These are phyloP conservation scores for Cerastoderma edule DNA, from an alignment of 2,888 invertebrate species.

Conservation along the genomic window DNA sequence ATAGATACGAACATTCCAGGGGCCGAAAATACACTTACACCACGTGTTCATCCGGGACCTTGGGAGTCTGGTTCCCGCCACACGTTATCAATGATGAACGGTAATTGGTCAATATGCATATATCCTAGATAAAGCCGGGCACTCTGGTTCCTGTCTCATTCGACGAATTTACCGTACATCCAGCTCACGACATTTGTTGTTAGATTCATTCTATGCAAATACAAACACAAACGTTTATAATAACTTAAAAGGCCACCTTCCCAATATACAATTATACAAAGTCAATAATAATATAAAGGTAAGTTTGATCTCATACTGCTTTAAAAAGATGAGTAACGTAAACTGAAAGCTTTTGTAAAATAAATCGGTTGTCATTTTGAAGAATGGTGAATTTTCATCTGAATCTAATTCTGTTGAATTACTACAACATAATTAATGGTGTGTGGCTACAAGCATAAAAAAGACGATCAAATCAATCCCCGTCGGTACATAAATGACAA, in stretches of 20 bases:
- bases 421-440: too few species aligned
- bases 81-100: constrained; percentile 16
- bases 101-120: constrained; percentile 16
- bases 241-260: background rate
- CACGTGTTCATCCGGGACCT: constrained; percentile 4
- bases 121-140: background rate
- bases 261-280: background rate
- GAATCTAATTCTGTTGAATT: too few species aligned
- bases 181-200: background rate
- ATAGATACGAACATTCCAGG: background rate
- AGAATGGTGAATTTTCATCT: too few species aligned
- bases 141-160: background rate
- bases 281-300: background rate
- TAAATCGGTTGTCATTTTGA: too few species aligned
- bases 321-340: background rate
- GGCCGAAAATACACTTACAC: background rate
- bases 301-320: background rate
- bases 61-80: constrained; percentile 7
- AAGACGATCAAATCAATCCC: too few species aligned
- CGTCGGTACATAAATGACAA: too few species aligned
- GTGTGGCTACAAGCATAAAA: too few species aligned
- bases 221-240: background rate
- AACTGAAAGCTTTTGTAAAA: too few species aligned
- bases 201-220: too few species aligned
- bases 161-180: background rate